Base-by-base conservation (phyloP, 1,140 invertebrate species). In the Drosophila pruinosa region DNA sequence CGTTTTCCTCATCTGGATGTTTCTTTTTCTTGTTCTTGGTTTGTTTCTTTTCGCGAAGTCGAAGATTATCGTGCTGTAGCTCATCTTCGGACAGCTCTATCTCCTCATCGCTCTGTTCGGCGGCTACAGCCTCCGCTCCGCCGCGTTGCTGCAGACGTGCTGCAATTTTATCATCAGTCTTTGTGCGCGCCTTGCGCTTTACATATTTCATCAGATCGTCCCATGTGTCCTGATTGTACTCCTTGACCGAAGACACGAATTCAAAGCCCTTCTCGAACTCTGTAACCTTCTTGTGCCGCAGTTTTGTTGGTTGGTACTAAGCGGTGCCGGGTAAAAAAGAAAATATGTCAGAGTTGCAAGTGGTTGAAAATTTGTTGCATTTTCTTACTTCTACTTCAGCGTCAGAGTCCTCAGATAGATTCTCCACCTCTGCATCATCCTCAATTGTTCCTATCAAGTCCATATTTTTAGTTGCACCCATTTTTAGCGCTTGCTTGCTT, bases 201-300 rank as follows among this genome's bases (percentile, higher is more conserved):
- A 97, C 94, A 92, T 96, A 97, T 88, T 97, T 97, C 73, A 94
- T 94, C 21, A 97, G 90, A 93, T 97, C 96, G 92, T 96, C 95
- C 96, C 96, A 97, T n/a, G 95, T 94, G 88, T 96, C 95, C 90
- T 94, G 86, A 89, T 96, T 96, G 83, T 97, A 97, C 74, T 97
- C 96, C 38, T 94, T 93, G 0, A 93, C 93, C 8, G 93, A 94
- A 3, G 93, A 94, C 24, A 95, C 93, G 92, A 97, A 97, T 75
- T 95, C 90, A 89, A 97, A 97, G 12, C 94, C 94, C 17, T 93
- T 93, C 79, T 95, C 94, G 83, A 97, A 96, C 69, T 96, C 94
- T 17, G 94, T 93, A 53, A 94, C 94, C 71, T 94, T 93, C 65
- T 95, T 94, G 24, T 93, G 93, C 65, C 95, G 95, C 72, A 95